phyloP scores from a whole-genome alignment of 2,888 invertebrate species.

The Anagyrus pseudococci region DNA sequence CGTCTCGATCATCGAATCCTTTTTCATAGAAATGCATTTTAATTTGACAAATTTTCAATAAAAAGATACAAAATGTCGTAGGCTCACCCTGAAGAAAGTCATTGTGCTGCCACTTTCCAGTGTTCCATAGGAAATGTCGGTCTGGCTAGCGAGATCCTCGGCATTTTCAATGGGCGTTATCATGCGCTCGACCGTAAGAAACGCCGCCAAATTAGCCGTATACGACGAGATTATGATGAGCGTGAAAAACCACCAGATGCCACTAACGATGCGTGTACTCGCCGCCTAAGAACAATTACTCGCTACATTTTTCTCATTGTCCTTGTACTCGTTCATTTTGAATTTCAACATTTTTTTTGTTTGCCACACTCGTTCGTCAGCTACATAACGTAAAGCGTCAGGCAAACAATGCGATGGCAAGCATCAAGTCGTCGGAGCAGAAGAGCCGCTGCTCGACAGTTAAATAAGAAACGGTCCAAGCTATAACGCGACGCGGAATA shows the following conservation, averaged over 20 bases:
- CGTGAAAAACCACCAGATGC: conserved; percentile 93
- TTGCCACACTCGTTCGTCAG: no score
- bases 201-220: conserved; percentile 91
- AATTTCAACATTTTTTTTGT: conserved; percentile 14
- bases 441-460: no score
- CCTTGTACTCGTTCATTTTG: neutral
- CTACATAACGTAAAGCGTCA: no score
- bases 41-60: conserved; percentile 2
- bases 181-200: conserved; percentile 88
- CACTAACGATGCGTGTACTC: conserved; percentile 83
- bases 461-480: no score
- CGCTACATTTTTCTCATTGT: neutral
- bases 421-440: no score
- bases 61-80: neutral
- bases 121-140: conserved; percentile 85
- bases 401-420: no score
- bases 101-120: conserved; percentile 84
- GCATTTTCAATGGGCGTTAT: conserved; percentile 86
- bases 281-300: conserved; percentile 62
- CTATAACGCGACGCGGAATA: no score
- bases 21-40: conserved; percentile 11
- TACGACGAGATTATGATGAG: conserved; percentile 90
- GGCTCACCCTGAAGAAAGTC: conserved; percentile 80
- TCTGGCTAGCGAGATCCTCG: conserved; percentile 83
- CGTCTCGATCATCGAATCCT: conserved; percentile 82